A percentile compares a stretch with the other conserved stretches of the same genome.
These are phyloP conservation scores for Pogonomyrmex barbatus DNA, from an alignment of 1,140 invertebrate genomes.

Conservation along the genomic window DNA sequence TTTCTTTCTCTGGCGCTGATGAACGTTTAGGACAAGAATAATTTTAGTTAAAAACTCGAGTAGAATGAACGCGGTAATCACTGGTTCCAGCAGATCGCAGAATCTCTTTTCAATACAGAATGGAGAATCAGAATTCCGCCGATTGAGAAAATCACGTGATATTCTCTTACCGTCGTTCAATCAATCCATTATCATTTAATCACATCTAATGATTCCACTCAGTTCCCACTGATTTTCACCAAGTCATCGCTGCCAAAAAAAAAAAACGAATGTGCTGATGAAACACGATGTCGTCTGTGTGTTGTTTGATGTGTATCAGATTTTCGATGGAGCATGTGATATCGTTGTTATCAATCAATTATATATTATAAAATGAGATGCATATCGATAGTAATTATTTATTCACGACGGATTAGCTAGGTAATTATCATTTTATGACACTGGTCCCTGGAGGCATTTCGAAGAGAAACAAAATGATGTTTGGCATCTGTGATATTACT, in stretches of 20 bases:
- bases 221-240: constrained; percentile 65
- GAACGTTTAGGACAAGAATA: constrained; percentile 7
- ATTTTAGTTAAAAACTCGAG: constrained; percentile 35
- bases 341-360: constrained; percentile 72
- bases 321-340: constrained; percentile 80
- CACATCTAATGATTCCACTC: constrained; percentile 59
- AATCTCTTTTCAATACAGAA: constrained; percentile 41
- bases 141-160: constrained; percentile 11
- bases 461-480: background rate
- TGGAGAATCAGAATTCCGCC: constrained; percentile 50
- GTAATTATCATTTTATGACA: background rate
- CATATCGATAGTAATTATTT: constrained; percentile 19
- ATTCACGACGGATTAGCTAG: constrained; percentile 7
- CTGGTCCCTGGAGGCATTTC: background rate
- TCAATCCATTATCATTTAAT: constrained; percentile 66
- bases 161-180: constrained; percentile 50
- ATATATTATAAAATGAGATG: constrained; percentile 46
- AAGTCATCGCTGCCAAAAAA: constrained; percentile 58
- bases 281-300: constrained; percentile 73
- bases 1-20: background rate
- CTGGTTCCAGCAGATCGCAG: constrained; percentile 85
- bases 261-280: constrained; percentile 71
- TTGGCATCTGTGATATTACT: background rate
- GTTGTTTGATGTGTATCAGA: constrained; percentile 70
- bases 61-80: constrained; percentile 47